Base-by-base conservation (phyloP, 1,140 invertebrate species). In the Acromyrmex echinatior region DNA sequence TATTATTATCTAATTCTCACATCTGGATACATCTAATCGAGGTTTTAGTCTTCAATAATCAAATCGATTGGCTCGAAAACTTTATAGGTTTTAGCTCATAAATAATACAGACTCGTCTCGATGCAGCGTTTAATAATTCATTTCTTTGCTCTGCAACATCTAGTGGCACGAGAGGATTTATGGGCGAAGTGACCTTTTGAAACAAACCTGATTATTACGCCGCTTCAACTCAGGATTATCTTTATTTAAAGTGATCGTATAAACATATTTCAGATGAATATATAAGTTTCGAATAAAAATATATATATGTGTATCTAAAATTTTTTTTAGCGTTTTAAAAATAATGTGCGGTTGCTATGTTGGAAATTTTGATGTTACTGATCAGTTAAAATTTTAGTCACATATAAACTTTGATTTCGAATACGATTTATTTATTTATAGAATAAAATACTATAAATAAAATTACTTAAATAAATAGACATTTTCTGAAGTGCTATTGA, bases 141-240 rank as follows among this genome's bases (percentile, higher is more conserved):
- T 76, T 76, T 84, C 70, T 84, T 84, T 74, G 71, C 80, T 76
- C 70, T 76, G 70, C 80, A 76, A 74, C 58, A 74, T 84, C 70
- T 84, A 76, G 70, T 76, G 80, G 70, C 68, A 76, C n/a, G 80
- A 51, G 45, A 88, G 45, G 86, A 91, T 91, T 91, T 89, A 89
- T 66, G 82, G 68, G 77, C 81, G 60, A 66, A 63, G 18, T 87
- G 77, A 86, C 88, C 88, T 88, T 88, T 87, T 62, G 53, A 86
- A 70, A 86, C 76, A 86, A 86, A 80, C 84, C 84, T 79, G 84
- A 80, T 86, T 86, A 80, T 86, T 86, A 86, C 60, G 60, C 51
- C 49, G 70, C 80, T 12, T 74, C 60, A 28, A 7, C 68, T 39
- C 53, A n/a, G 56, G 39, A 76, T 84, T 76, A 74, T 84, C 39